phyloP scores from a whole-genome alignment of 2,113 vertebrate genomes.

The Pardalotus punctatus region DNA sequence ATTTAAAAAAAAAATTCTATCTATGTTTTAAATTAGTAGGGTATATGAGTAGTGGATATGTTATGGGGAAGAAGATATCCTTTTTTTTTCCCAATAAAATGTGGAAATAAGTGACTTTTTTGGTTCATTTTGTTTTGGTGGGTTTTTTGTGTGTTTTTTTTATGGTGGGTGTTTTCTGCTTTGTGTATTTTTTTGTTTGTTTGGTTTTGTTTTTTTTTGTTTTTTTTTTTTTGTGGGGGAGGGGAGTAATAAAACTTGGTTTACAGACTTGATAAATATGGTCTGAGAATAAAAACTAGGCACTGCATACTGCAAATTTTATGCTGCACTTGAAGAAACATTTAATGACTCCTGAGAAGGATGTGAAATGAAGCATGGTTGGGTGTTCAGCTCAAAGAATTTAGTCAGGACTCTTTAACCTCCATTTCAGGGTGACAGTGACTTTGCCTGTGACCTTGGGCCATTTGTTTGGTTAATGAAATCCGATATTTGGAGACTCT shows the following conservation, averaged over 20 bases:
- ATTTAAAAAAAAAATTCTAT: not conserved
- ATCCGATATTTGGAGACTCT: not conserved
- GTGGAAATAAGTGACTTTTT: not conserved
- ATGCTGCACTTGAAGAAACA: not conserved
- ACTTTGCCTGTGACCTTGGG: constrained; percentile 17
- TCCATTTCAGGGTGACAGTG: not conserved
- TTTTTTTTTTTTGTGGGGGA: not conserved
- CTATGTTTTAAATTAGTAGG: not conserved
- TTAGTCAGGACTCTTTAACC: not conserved
- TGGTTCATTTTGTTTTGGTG: too few species aligned
- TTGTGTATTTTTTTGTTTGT: not conserved
- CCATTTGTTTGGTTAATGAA: not conserved
- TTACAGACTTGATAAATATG: not conserved
- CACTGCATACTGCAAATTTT: not conserved
- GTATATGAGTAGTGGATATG: not conserved
- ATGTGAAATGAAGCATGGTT: not conserved
- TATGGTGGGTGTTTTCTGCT: not conserved
- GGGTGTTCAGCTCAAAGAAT: not conserved
- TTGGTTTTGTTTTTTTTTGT: too few species aligned
- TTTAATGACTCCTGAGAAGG: not conserved
- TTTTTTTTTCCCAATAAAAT: not conserved
- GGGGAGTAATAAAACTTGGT: not conserved
- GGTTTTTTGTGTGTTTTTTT: too few species aligned
- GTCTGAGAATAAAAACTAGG: not conserved
- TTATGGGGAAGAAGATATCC: not conserved